Conservation (phyloP, 2,113 vertebrate genomes). For the Ranitomeya variabilis region DNA sequence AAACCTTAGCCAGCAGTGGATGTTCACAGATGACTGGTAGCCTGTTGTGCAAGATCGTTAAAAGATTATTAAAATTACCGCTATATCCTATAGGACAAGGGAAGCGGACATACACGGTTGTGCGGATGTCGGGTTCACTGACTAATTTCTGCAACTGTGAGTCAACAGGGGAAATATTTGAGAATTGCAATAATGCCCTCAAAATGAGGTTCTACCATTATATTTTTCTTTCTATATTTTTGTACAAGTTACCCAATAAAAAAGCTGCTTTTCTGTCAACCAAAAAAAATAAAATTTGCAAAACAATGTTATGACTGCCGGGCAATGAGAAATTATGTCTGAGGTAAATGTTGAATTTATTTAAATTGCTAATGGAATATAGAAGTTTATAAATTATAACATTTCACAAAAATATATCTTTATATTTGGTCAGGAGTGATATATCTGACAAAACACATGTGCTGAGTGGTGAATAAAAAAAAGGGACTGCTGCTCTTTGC, state of each 20-base stretch:
- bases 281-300: neutral
- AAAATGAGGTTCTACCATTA: no score
- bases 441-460: neutral
- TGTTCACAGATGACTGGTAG: no score
- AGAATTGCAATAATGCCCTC: no score
- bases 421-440: neutral
- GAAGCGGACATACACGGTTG: no score
- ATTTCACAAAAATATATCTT: constrained; percentile 19
- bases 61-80: no score
- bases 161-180: no score
- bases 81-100: no score
- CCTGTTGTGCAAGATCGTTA: no score
- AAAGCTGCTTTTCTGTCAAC: constrained; percentile 1
- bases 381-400: neutral
- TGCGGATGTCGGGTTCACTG: no score
- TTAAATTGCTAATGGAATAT: neutral
- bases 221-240: neutral
- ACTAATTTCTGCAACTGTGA: no score
- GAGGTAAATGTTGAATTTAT: neutral
- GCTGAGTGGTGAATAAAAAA: neutral
- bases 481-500: neutral
- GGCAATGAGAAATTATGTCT: neutral
- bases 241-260: neutral
- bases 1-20: neutral
- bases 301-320: neutral